Conservation (phyloP, 2,888 invertebrate genomes). For the Smittia aterrima region DNA sequence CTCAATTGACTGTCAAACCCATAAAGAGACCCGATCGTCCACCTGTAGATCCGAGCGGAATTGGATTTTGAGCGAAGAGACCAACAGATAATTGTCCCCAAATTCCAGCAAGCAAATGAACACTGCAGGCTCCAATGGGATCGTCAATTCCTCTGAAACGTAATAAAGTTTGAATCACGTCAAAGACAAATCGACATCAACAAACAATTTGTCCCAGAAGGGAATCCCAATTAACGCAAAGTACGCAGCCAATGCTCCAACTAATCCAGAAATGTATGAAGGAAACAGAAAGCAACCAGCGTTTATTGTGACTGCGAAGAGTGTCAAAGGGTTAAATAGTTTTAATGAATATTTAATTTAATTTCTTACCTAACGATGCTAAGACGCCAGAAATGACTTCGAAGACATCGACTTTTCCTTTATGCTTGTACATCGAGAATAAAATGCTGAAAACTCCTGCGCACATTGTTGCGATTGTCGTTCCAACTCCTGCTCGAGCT, state of each 20-base stretch:
- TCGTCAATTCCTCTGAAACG: conserved; percentile 60
- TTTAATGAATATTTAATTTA: neutral
- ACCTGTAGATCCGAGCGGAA: conserved; percentile 69
- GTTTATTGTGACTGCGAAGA: neutral
- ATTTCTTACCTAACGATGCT: conserved; percentile 8
- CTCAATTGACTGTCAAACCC: conserved; percentile 54
- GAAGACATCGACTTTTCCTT: conserved; percentile 26
- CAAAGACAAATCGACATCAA: neutral
- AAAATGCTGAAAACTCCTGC: conserved; percentile 50
- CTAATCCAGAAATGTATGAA: neutral
- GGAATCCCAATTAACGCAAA: neutral
- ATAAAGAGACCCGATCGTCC: conserved; percentile 66
- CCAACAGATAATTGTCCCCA: conserved; percentile 79
- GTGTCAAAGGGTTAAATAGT: neutral
- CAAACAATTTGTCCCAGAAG: conserved; percentile 7
- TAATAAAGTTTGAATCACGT: neutral
- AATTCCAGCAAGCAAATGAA: conserved; percentile 68
- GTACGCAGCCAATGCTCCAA: conserved; percentile 12
- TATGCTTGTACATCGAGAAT: conserved; percentile 5
- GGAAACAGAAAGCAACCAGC: neutral
- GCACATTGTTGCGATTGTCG: conserved; percentile 55
- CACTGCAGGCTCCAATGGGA: conserved; percentile 80
- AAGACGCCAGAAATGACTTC: conserved; percentile 4
- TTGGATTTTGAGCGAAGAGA: conserved; percentile 74
- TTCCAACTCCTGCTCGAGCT: conserved; percentile 54